Evolutionary conservation across 2,113 vertebrate genomes (phyloP), one percentile per base, ranked within the genome.

Genomic region (Nannobrachium achirus): DNA sequence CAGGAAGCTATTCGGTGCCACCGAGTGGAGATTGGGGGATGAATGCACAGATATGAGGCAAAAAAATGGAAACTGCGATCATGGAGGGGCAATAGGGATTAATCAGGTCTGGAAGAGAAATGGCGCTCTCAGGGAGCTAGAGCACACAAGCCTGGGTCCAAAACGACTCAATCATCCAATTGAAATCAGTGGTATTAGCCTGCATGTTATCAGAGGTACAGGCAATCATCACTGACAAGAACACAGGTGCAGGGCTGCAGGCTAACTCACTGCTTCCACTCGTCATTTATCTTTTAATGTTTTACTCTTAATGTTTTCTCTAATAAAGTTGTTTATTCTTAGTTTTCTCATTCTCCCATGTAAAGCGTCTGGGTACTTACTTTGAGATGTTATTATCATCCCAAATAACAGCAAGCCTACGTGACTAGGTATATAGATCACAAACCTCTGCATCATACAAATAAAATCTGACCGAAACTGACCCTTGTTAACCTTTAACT

Each of bases 1-100:
- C 81, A 86, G 86, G 88, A 88, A 89, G 82, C 84, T 81, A 84
- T 89, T 88, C 88, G 68, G 80, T 88, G 85, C 88, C 87, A 87
- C 78, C 75, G 81, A 85, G 80, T 89, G 76, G 75, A 89, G 88
- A 91, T 89, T 90, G 89, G 80, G 86, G 86, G 78, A 89, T 85
- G 84, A 90, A 85, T 76, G 81, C 78, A 80, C 80, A 87, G 89
- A 92, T 91, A 92, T 19, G 64, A 80, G 52, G 78, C 85, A 66
- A 82, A 90, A 90, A 89, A 87, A 88, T 83, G 85, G 83, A 79
- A 81, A 82, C 66, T 18, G 72, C 15, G 83, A 86, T 84, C 82
- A 66, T 61, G 65, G 83, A 85, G 81, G 67, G 78, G 74, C 71
- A 76, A 85, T 75, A 71, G 86, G 80, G 83, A 92, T 92, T 91